These are phyloP conservation scores for Drosophila pallidifrons DNA, from an alignment of 1,140 invertebrate species.

Conservation along the genomic window DNA sequence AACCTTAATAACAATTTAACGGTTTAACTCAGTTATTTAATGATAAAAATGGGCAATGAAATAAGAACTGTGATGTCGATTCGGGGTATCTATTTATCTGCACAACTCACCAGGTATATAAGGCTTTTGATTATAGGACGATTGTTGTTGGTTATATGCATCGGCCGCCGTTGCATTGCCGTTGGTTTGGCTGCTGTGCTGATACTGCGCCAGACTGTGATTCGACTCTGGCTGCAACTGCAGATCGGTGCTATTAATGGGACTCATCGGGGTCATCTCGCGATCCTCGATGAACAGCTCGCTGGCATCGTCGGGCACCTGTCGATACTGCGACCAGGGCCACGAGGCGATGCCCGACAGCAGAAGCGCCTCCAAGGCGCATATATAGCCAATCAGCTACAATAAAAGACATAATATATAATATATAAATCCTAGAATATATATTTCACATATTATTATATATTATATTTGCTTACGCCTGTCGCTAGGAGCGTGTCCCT, in stretches of 20 bases:
- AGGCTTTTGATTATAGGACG: constrained; percentile 85
- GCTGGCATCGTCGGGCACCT: constrained; percentile 85
- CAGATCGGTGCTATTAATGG: constrained; percentile 81
- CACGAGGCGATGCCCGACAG: constrained; percentile 85
- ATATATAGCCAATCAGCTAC: constrained; percentile 85
- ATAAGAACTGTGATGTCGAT: too few relatives aligned
- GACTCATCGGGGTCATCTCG: constrained; percentile 85
- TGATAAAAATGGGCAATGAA: not conserved
- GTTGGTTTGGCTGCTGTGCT: constrained; percentile 72
- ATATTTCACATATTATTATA: too few relatives aligned
- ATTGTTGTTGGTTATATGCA: constrained; percentile 82
- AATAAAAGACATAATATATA: too few relatives aligned
- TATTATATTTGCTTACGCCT: constrained; percentile 80
- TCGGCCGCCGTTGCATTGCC: constrained; percentile 77
- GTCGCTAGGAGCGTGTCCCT: constrained; percentile 86
- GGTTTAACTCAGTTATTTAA: too few relatives aligned
- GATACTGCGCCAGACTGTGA: constrained; percentile 63
- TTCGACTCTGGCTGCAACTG: constrained; percentile 58
- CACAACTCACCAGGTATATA: constrained; percentile 83
- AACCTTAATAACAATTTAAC: too few relatives aligned
- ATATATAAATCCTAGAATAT: not conserved
- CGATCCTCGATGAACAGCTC: constrained; percentile 85
- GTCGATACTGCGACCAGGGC: constrained; percentile 85
- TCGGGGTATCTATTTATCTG: not conserved
- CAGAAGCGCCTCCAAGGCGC: constrained; percentile 85